Evolutionary conservation across 2,113 vertebrate species (phyloP), one percentile per base, ranked within the genome.

Genomic region (Leptobrachium ailaonicum): DNA sequence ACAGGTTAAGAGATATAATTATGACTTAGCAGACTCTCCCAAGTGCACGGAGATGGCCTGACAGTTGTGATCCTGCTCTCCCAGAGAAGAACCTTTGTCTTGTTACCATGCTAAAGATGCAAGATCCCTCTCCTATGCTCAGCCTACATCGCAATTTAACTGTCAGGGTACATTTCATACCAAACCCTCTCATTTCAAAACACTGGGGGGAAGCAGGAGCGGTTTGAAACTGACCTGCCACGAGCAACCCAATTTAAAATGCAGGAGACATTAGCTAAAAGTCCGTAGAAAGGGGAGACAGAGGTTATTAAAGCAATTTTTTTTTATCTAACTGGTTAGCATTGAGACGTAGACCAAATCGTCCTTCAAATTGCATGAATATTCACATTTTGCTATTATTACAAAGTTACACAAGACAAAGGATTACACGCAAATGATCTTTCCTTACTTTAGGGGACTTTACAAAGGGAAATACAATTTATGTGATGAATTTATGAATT

Each of bases 1-100:
- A 93, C 92, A 94, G 92, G 93, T 94, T 94, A 94, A 94, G 91
- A 94, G 92, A 94, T 93, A 92, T 96, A 95, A 95, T 96, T 96
- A 94, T 92, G 93, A 95, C 93, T 94, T 93, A 94, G 91, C 92
- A 93, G 92, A 93, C 91, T 94, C 91, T 92, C 91, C 91, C 89
- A 88, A 92, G 90, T 92, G 92, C 90, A 87, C 81, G 83, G 92
- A 91, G 90, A 90, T 90, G 87, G 90, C 90, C 91, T 95, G 94
- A 95, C 95, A 95, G 92, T 91, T 92, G 90, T 94, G 92, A 92
- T 92, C 91, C 88, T 83, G 88, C 89, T 90, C 84, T 91, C 84
- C 79, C 86, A 88, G 89, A 91, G 88, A 91, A 92, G 91, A 90
- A 92, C 91, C 91, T 93, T 94, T 92, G 91, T 92, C 92, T 93